Conservation (phyloP, 2,113 vertebrate genomes). For the Tragelaphus buxtoni region DNA sequence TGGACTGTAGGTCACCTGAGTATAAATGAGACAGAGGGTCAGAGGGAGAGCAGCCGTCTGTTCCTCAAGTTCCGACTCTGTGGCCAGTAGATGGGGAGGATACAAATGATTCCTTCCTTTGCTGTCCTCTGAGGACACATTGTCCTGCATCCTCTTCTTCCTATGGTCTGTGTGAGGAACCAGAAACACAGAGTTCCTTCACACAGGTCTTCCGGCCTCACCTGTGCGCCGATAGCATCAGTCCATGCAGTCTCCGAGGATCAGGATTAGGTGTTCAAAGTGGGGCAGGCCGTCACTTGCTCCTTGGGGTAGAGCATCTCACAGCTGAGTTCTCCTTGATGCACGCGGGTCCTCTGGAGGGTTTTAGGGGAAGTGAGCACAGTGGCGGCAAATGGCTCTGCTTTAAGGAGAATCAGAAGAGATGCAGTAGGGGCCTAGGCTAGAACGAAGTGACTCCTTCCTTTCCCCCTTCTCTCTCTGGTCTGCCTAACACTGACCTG, state of each 20-base stretch:
- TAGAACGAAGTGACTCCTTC: background rate
- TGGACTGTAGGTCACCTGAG: background rate
- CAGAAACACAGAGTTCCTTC: background rate
- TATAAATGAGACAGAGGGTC: background rate
- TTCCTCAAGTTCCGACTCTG: background rate
- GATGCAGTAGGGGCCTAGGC: background rate
- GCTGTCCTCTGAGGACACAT: background rate
- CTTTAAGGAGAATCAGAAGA: slow-evolving; percentile 16
- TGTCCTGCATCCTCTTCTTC: background rate
- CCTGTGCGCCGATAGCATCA: background rate
- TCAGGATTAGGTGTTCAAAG: background rate
- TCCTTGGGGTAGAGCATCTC: background rate
- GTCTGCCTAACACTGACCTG: background rate
- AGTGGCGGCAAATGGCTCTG: background rate
- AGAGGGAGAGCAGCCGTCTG: background rate
- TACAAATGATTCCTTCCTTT: background rate
- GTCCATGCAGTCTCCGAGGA: background rate
- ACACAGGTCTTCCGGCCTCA: background rate
- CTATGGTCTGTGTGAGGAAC: background rate
- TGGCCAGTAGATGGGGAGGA: background rate
- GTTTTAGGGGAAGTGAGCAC: background rate
- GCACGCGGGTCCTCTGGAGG: background rate
- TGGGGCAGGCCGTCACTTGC: background rate
- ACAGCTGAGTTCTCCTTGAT: background rate
- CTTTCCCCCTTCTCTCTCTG: background rate